Evolutionary conservation across 2,888 invertebrate genomes (phyloP).

Genomic region (Noctua fimbriata): DNA sequence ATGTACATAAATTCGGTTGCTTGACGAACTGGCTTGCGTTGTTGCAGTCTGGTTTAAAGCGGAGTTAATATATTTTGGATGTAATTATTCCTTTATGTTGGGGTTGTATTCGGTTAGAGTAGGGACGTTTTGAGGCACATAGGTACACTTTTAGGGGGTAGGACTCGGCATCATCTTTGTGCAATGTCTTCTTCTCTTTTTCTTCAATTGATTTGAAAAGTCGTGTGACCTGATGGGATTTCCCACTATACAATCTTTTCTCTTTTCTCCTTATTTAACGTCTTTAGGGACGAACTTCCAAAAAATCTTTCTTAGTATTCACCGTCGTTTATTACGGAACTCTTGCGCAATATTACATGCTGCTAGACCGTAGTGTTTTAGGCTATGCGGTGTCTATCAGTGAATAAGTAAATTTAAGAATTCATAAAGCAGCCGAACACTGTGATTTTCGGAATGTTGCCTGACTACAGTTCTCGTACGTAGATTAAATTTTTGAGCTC

Average conservation of each 20-base stretch:
- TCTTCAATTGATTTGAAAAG: not conserved
- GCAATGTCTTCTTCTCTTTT: not conserved
- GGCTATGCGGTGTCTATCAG: not conserved
- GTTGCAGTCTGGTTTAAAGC: slow-evolving; percentile 51
- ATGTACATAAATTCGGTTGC: slow-evolving; percentile 64
- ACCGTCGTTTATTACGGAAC: not conserved
- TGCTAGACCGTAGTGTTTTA: not conserved
- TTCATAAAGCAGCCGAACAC: not conserved
- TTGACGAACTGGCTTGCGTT: slow-evolving; percentile 64
- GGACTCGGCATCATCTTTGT: not conserved
- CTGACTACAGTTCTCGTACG: no score
- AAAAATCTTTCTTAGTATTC: not conserved
- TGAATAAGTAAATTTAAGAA: not conserved
- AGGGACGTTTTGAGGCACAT: not conserved
- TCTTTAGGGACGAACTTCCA: not conserved
- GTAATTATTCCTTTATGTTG: slow-evolving; percentile 33
- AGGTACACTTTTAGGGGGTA: not conserved
- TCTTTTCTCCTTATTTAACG: not conserved
- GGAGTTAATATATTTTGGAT: slow-evolving; percentile 47
- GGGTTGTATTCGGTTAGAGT: slow-evolving; percentile 12
- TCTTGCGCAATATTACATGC: not conserved
- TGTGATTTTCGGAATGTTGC: not conserved
- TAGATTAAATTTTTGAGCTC: not conserved
- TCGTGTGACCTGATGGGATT: not conserved
- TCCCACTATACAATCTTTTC: not conserved